These are phyloP conservation scores for Lutjanus erythropterus DNA, from an alignment of 2,113 vertebrate species.

Conservation along the genomic window DNA sequence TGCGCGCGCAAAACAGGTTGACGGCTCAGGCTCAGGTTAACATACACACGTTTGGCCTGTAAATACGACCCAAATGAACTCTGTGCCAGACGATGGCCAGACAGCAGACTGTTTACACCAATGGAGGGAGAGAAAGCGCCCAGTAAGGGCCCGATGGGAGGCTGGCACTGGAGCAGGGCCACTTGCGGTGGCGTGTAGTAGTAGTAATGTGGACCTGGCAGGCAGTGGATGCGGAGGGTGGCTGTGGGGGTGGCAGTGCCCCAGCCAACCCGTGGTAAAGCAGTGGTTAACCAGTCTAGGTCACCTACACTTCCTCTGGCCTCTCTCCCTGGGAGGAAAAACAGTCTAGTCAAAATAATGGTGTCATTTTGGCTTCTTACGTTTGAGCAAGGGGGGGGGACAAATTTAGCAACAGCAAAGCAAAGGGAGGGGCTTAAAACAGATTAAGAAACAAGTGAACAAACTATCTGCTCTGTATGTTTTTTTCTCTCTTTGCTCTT, in stretches of 20 bases:
- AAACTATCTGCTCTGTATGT: conserved; percentile 74
- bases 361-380: conserved; percentile 85
- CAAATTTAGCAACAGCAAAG: conserved; percentile 84
- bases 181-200: conserved; percentile 74
- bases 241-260: conserved; percentile 74
- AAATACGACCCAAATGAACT: conserved; percentile 62
- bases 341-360: conserved; percentile 90
- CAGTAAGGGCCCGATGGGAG: conserved; percentile 57
- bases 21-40: conserved; percentile 23
- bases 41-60: conserved; percentile 39
- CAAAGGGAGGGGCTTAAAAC: conserved; percentile 71
- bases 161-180: conserved; percentile 67
- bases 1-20: conserved; percentile 4
- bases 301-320: conserved; percentile 87
- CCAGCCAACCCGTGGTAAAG: conserved; percentile 69
- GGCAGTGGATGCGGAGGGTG: conserved; percentile 64
- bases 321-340: conserved; percentile 79
- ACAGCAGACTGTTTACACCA: conserved; percentile 78
- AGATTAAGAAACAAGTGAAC: conserved; percentile 76
- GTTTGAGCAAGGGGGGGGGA: conserved; percentile 70
- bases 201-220: conserved; percentile 77
- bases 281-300: conserved; percentile 81
- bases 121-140: conserved; percentile 44
- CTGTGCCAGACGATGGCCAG: conserved; percentile 51
- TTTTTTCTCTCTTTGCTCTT: conserved; percentile 56